Conservation (phyloP, 2,888 invertebrate species). For the Tricholauxania praeusta region DNA sequence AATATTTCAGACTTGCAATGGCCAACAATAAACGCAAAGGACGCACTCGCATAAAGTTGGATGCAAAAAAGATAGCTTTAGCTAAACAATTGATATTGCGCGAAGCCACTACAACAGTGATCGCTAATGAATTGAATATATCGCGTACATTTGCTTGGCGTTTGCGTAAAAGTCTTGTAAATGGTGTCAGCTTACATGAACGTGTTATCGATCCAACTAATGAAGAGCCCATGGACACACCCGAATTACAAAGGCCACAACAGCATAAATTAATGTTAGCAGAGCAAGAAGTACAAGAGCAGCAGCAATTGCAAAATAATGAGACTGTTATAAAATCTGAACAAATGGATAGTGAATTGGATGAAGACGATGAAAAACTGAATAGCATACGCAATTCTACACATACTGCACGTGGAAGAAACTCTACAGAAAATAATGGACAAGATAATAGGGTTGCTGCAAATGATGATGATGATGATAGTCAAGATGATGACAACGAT, state of each 20-base stretch:
- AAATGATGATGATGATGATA: constrained; percentile 12
- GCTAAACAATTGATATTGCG: constrained; percentile 64
- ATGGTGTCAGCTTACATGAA: constrained; percentile 65
- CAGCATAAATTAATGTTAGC: constrained; percentile 25
- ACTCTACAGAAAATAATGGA: constrained; percentile 38
- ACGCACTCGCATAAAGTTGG: constrained; percentile 66
- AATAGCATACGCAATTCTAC: background rate
- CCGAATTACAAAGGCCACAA: background rate
- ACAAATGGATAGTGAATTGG: constrained; percentile 41
- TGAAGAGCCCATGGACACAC: constrained; percentile 51
- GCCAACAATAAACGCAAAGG: constrained; percentile 63
- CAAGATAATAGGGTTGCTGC: constrained; percentile 29
- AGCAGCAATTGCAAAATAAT: constrained; percentile 21
- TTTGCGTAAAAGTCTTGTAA: constrained; percentile 64
- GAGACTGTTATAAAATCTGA: constrained; percentile 44
- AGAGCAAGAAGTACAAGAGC: constrained; percentile 29
- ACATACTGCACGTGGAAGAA: constrained; percentile 1
- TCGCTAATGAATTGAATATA: constrained; percentile 65
- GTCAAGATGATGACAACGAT: constrained; percentile 37
- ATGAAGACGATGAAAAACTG: constrained; percentile 26
- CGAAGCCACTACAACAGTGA: constrained; percentile 66
- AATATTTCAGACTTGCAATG: constrained; percentile 48
- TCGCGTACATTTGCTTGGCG: constrained; percentile 67
- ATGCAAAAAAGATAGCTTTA: constrained; percentile 64
- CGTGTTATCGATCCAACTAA: constrained; percentile 62